Percentiles rank a stretch among this genome's conserved stretches.
These are phyloP conservation scores for Sphenopsis melanotis DNA, from an alignment of 2,797 vertebrate genomes.

Conservation along the genomic window DNA sequence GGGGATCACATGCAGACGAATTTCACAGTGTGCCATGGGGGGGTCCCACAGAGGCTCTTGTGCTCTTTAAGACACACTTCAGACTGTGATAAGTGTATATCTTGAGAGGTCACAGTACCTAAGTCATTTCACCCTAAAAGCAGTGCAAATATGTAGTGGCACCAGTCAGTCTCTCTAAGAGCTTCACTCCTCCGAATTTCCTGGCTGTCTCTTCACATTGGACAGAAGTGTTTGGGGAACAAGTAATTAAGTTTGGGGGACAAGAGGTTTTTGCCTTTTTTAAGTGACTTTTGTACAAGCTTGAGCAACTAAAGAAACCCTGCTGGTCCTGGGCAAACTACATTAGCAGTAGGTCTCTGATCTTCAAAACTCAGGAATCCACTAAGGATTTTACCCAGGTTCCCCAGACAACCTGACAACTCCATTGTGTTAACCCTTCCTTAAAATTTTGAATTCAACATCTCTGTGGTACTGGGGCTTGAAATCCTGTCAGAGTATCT, in stretches of 20 bases:
- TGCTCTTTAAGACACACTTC: slow-evolving; percentile 20
- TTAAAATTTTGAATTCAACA: not conserved
- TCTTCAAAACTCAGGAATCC: not conserved
- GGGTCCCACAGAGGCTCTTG: not conserved
- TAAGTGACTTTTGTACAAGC: not conserved
- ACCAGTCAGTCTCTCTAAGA: not conserved
- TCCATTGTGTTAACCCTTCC: not conserved
- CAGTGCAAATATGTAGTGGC: not conserved
- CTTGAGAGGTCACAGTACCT: not conserved
- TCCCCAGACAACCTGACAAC: not conserved
- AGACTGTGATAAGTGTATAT: not conserved
- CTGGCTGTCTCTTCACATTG: not conserved
- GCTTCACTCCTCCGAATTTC: not conserved
- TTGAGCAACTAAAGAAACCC: not conserved
- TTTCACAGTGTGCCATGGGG: accelerated
- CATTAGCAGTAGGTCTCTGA: not conserved
- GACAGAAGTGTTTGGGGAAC: not conserved
- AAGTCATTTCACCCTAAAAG: not conserved
- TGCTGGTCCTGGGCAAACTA: not conserved
- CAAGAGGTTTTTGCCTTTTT: not conserved
- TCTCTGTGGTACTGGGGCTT: not conserved
- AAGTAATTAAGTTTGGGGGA: not conserved
- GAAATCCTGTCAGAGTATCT: not conserved
- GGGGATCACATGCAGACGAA: not conserved
- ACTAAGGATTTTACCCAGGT: not conserved